phyloP scores from a whole-genome alignment of 2,888 invertebrate genomes.

The Lithodes maja region DNA sequence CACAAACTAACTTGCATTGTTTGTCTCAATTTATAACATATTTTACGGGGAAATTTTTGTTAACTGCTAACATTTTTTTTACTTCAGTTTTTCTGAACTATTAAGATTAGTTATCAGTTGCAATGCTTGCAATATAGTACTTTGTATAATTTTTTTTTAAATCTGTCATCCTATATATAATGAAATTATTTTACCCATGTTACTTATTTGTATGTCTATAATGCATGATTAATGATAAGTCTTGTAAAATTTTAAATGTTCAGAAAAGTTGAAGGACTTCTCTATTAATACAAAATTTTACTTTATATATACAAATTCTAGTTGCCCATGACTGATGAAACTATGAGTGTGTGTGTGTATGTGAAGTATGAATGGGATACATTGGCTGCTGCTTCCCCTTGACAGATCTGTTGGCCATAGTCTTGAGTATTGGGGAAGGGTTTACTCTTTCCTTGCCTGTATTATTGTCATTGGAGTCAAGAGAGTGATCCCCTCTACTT shows the following conservation, averaged over 20 bases:
- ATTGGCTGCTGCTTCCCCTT: too few relatives aligned
- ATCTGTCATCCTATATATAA: background rate
- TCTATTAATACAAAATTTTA: conserved; percentile 22
- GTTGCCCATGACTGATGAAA: conserved; percentile 18
- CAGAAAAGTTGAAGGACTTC: conserved; percentile 33
- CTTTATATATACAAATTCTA: background rate
- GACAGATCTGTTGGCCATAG: too few relatives aligned
- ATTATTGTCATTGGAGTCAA: too few relatives aligned
- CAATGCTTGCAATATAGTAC: background rate
- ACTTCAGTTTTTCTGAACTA: conserved; percentile 9
- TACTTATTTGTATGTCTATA: background rate
- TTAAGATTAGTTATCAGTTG: background rate
- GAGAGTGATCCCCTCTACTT: too few relatives aligned
- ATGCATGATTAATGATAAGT: conserved; percentile 7
- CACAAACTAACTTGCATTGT: background rate
- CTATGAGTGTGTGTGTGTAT: background rate
- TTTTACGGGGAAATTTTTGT: conserved; percentile 1
- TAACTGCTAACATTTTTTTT: conserved; percentile 14
- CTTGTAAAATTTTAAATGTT: background rate
- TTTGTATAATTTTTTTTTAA: background rate
- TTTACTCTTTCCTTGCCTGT: too few relatives aligned
- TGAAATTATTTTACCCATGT: background rate
- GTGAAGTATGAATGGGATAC: too few relatives aligned
- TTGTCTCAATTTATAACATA: conserved; percentile 8
- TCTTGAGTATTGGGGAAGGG: too few relatives aligned